A percentile compares a stretch with the other conserved stretches of the same genome.
These are phyloP conservation scores for Petrolisthes manimaculis DNA, from an alignment of 2,888 invertebrate species.

Conservation along the genomic window DNA sequence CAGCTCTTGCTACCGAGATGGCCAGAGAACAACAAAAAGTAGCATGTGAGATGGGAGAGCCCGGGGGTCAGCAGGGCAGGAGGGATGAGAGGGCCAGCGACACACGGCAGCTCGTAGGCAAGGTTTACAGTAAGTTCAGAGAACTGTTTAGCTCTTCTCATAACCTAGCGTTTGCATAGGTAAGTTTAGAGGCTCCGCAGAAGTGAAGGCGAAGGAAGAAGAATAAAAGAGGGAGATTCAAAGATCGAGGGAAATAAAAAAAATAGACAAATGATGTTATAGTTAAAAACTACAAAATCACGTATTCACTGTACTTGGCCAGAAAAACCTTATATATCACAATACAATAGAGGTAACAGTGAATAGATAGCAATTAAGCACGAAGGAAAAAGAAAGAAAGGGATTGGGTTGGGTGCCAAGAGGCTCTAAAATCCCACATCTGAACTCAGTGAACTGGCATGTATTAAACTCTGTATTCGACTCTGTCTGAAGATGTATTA, in stretches of 20 bases:
- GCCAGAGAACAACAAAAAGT: constrained; percentile 13
- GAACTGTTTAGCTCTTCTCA: not conserved
- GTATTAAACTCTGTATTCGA: no score
- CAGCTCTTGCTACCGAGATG: not conserved
- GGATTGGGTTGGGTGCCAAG: no score
- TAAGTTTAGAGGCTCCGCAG: not conserved
- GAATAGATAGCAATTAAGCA: no score
- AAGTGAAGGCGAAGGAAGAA: not conserved
- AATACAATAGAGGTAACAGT: no score
- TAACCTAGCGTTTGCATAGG: not conserved
- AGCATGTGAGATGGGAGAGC: not conserved
- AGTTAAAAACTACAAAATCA: no score
- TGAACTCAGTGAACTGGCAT: no score
- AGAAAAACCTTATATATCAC: no score
- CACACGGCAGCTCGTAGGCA: not conserved
- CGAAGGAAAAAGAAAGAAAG: no score
- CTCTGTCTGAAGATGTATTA: no score
- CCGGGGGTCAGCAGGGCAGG: constrained; percentile 29
- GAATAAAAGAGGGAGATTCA: not conserved
- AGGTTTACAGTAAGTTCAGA: not conserved
- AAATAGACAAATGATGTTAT: not conserved
- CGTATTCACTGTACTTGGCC: no score
- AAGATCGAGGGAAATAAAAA: not conserved
- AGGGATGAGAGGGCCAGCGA: not conserved
- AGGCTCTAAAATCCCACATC: no score